phyloP scores from a whole-genome alignment of 2,797 vertebrate genomes.

The Bucorvus abyssinicus region DNA sequence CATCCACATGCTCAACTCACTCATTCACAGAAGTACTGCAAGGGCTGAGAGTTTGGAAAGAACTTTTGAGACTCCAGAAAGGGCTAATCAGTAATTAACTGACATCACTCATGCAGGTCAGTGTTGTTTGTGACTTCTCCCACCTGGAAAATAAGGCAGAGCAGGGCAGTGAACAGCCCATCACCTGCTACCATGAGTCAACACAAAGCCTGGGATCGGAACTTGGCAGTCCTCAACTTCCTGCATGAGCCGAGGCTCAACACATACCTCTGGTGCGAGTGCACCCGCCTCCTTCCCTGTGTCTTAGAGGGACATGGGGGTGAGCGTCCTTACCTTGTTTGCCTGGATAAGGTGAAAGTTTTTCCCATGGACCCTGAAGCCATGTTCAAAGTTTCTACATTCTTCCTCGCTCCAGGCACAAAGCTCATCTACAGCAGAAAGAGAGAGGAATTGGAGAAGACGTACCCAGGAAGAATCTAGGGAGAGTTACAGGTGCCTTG shows the following conservation, averaged over 20 bases:
- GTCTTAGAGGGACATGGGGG: neutral
- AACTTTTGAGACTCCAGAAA: conserved; percentile 67
- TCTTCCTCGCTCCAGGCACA: conserved; percentile 96
- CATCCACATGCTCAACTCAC: conserved; percentile 66
- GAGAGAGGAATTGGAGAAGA: neutral
- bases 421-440: conserved; percentile 80
- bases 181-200: conserved; percentile 60
- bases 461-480: too few species aligned
- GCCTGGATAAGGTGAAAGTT: conserved; percentile 98
- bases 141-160: conserved; percentile 72
- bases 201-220: conserved; percentile 52
- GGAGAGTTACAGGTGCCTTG: too few species aligned
- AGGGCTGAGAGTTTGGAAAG: conserved; percentile 68
- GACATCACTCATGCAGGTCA: conserved; percentile 66
- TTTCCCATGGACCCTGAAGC: conserved; percentile 94
- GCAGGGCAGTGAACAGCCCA: conserved; percentile 69
- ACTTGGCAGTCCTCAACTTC: conserved; percentile 34
- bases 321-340: conserved; percentile 84
- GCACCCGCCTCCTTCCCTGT: neutral
- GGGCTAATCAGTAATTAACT: conserved; percentile 69
- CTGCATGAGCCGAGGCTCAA: conserved; percentile 13
- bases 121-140: conserved; percentile 65
- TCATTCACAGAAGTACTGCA: conserved; percentile 66
- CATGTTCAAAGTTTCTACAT: conserved; percentile 91
- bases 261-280: neutral